These are phyloP conservation scores for Cheilosia vulpina DNA, from an alignment of 2,888 invertebrate genomes.

Conservation along the genomic window DNA sequence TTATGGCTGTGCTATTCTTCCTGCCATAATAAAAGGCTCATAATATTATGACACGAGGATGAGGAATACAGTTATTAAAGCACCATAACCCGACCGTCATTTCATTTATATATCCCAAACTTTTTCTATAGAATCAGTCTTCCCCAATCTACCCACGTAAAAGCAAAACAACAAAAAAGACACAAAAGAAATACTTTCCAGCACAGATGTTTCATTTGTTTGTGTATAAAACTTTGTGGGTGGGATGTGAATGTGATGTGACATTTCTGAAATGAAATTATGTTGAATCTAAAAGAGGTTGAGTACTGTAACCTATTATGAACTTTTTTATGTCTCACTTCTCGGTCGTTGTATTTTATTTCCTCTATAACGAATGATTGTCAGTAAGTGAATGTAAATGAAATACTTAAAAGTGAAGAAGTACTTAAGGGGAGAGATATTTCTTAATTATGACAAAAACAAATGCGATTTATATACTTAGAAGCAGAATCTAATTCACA, in stretches of 20 bases:
- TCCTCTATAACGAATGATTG: constrained; percentile 15
- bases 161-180: too few relatives aligned
- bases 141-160: too few relatives aligned
- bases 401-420: constrained; percentile 18
- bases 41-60: too few relatives aligned
- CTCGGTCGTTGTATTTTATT: constrained; percentile 3
- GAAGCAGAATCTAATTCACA: background rate
- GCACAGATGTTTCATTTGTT: constrained; percentile 5
- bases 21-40: too few relatives aligned
- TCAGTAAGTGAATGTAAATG: constrained; percentile 20
- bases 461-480: constrained; percentile 3
- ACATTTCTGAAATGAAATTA: background rate
- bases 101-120: too few relatives aligned
- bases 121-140: too few relatives aligned
- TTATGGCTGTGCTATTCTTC: too few relatives aligned
- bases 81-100: too few relatives aligned
- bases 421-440: constrained; percentile 1
- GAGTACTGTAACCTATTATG: constrained; percentile 25
- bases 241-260: constrained; percentile 5
- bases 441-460: constrained; percentile 21
- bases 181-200: background rate
- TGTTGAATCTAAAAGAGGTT: constrained; percentile 32
- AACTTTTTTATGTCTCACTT: constrained; percentile 12
- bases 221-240: constrained; percentile 2
- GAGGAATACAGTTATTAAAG: too few relatives aligned